Percentiles rank a stretch among this genome's conserved stretches.
Conservation (phyloP, 2,797 vertebrate genomes). For the Oryzias sinensis region DNA sequence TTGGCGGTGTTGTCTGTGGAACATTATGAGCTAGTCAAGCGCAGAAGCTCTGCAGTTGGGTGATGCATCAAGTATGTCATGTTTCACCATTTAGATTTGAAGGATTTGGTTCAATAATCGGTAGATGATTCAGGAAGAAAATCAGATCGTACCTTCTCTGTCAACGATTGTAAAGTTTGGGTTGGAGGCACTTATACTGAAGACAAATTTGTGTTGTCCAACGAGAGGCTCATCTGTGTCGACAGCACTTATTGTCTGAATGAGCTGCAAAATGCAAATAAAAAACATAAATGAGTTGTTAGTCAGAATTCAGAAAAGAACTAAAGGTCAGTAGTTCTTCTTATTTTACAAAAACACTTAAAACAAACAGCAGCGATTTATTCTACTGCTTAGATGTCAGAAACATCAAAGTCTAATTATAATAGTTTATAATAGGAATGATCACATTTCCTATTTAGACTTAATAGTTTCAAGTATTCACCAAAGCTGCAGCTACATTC, state of each 20-base stretch:
- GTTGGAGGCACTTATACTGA: conserved; percentile 90
- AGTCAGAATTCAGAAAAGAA: not conserved
- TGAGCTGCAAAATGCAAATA: conserved; percentile 77
- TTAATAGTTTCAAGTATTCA: too few species aligned
- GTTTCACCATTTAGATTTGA: too few species aligned
- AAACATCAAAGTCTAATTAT: not conserved
- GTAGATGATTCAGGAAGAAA: too few species aligned
- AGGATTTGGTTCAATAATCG: too few species aligned
- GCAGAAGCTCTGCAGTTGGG: not conserved
- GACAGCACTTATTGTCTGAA: conserved; percentile 96
- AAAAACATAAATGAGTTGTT: not conserved
- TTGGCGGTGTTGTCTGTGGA: conserved; percentile 92
- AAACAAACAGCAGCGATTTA: not conserved
- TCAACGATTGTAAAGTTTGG: conserved; percentile 96
- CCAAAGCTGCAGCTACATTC: too few species aligned
- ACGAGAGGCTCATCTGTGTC: conserved; percentile 96
- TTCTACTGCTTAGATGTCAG: not conserved
- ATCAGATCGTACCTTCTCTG: conserved; percentile 85
- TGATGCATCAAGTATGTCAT: not conserved
- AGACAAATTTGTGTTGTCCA: conserved; percentile 93
- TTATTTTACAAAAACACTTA: not conserved
- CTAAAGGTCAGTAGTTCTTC: not conserved
- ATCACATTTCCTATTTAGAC: too few species aligned
- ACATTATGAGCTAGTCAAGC: conserved; percentile 1
- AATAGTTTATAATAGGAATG: too few species aligned